Evolutionary conservation across 1,140 invertebrate species (phyloP), one percentile per base, ranked within the genome.

Genomic region (Agraylea sexmaculata): DNA sequence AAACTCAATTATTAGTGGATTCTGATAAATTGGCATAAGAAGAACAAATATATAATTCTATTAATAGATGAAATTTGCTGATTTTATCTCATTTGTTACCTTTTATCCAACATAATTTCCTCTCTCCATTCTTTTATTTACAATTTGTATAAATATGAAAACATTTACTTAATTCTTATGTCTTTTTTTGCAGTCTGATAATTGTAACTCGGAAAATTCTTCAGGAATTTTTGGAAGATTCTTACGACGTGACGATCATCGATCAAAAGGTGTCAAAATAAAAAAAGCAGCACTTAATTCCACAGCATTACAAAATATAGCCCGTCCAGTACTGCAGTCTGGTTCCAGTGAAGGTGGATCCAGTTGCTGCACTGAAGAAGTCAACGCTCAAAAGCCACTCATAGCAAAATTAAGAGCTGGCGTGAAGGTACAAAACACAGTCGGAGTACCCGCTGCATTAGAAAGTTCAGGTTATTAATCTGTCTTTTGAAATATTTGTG

Each of bases 361-460:
- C 16, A 42, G 33, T 23, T 42, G 41, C 16, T 42, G 41, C 23
- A 32, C 23, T 32, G 41, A 42, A 17, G 41, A 42, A 4, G 30
- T 7, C 10, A 32, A 36, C 18, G 7, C 33, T n/a, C 10, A 36
- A 23, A 69, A 66, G 44, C 77, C 77, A 18, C 57, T 81, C 21
- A 80, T 80, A 47, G 76, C 77, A 15, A 83, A 80, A 56, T 71
- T 71, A 54, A 75, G 77, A 54, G 71, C 76, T 25, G 76, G 76
- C 7, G 74, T 74, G n/a, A 79, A 77, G 58, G 60, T 78, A 30
- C 71, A 80, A 51, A 62, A 75, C 45, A 71, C 75, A 10, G 66
- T 70, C 46, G 38, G 39, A 6, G 40, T 27, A 55, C 60, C 66
- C 61, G 27, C 21, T 21, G 39, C 28, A 5, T 76, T 73, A 49